Base-by-base conservation (phyloP, 2,797 vertebrate species). In the Sphenopsis melanotis region DNA sequence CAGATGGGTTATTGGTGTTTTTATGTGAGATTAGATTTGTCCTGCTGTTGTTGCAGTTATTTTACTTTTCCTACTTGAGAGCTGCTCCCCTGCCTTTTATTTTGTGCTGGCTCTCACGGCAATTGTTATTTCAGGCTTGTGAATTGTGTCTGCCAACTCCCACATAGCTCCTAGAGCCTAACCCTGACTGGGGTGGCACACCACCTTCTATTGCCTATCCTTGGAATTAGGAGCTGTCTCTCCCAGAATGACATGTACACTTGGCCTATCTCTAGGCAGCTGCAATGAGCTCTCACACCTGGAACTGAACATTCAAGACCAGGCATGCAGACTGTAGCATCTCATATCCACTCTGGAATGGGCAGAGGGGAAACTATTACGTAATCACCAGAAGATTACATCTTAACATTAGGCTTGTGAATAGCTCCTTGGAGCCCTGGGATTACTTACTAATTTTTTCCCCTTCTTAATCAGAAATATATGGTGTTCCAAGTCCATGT, bases 311-410 rank as follows among this genome's bases (percentile, higher is more conserved):
- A 41, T 71, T 88, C 89, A 96, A 94, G 94, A 94, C 79, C 2
- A 7, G 87, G 27, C 91, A 61, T 72, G 89, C 55, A 80, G 46
- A 39, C 37, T 78, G 47, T 47, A 78, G 57, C 89, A 91, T 88
- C 82, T 68, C 79, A 57, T 76, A 95, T 44, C 37, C 64, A 87
- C 68, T 77, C 71, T 91, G 65, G 46, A 94, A 83, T 41, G 53
- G 71, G 65, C 79, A 90, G 94, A 89, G 65, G 89, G 92, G 91
- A 95, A 94, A 78, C 91, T 57, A 34, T 91, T 96, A 90, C 2
- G 0, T 94, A 93, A 90, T 87, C 47, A 52, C 15, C 56, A 79
- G 63, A 66, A 93, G 92, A 95, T 95, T 90, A 36, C 56, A 92
- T 93, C 15, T 86, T 65, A 89, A 79, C 44, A 34, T 79, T 69